phyloP scores from a whole-genome alignment of 2,797 vertebrate species.

The Buceros bicornis region DNA sequence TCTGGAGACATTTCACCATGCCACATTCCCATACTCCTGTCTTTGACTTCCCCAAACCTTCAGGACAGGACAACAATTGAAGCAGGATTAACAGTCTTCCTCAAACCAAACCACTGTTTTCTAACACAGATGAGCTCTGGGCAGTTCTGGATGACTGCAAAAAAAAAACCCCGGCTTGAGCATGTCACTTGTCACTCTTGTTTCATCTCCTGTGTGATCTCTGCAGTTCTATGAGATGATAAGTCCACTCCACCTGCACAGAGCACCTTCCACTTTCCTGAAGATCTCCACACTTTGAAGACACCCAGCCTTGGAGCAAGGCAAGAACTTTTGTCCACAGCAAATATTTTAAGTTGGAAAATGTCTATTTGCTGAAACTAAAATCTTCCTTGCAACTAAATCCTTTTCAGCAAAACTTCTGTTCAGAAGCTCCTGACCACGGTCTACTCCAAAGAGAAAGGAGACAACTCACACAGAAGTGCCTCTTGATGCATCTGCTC shows the following conservation, averaged over 20 bases:
- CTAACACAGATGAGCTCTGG: neutral
- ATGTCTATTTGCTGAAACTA: neutral
- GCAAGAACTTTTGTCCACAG: neutral
- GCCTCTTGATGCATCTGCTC: neutral
- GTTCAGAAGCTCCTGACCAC: neutral
- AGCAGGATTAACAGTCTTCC: neutral
- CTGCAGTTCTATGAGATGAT: neutral
- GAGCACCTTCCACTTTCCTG: neutral
- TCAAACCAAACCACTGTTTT: neutral
- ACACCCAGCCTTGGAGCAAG: neutral
- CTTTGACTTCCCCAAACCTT: neutral
- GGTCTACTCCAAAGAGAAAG: neutral
- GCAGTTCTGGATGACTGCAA: neutral
- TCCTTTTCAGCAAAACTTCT: neutral
- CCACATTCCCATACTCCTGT: neutral
- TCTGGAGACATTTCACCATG: neutral
- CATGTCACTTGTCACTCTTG: neutral
- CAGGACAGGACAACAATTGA: neutral
- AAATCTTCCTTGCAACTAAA: neutral
- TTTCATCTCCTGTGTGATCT: neutral
- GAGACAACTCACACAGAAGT: neutral
- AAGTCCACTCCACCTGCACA: rapidly evolving
- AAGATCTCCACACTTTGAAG: neutral
- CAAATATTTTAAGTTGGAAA: neutral
- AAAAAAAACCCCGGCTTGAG: neutral